Percentiles rank a stretch among this genome's conserved stretches.
Evolutionary conservation across 2,797 vertebrate species (phyloP).

Genomic region (Emydoidea blandingii): DNA sequence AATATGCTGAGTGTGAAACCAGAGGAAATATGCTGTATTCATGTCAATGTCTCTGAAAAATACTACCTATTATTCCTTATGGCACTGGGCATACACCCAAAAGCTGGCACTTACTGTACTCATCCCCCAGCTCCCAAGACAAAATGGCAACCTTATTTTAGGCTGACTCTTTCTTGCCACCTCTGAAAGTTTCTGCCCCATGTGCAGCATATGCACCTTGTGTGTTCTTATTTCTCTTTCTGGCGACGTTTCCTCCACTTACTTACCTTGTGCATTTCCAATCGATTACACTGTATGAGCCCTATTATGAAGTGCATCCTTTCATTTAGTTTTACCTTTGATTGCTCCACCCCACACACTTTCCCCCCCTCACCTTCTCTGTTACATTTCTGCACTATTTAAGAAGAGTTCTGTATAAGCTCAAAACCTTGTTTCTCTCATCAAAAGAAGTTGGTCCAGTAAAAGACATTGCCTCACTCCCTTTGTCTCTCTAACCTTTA

Average conservation of each 20-base stretch:
- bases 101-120: neutral
- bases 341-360: neutral
- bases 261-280: neutral
- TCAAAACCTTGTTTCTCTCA: neutral
- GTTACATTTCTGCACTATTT: neutral
- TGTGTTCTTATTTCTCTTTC: neutral
- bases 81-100: neutral
- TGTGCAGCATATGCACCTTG: neutral
- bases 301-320: neutral
- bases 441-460: neutral
- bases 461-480: neutral
- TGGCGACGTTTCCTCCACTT: neutral
- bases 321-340: slow-evolving; percentile 20
- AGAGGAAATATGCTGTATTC: neutral
- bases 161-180: neutral
- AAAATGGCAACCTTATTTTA: neutral
- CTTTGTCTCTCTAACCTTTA: neutral
- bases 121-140: neutral
- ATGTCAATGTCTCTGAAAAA: neutral
- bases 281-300: neutral
- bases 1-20: neutral
- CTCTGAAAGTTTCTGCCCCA: neutral
- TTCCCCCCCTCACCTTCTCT: neutral
- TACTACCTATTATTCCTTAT: neutral
- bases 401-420: neutral